Evolutionary conservation across 2,888 invertebrate genomes (phyloP), one percentile per base, ranked within the genome.

Genomic region (Alitta virens): DNA sequence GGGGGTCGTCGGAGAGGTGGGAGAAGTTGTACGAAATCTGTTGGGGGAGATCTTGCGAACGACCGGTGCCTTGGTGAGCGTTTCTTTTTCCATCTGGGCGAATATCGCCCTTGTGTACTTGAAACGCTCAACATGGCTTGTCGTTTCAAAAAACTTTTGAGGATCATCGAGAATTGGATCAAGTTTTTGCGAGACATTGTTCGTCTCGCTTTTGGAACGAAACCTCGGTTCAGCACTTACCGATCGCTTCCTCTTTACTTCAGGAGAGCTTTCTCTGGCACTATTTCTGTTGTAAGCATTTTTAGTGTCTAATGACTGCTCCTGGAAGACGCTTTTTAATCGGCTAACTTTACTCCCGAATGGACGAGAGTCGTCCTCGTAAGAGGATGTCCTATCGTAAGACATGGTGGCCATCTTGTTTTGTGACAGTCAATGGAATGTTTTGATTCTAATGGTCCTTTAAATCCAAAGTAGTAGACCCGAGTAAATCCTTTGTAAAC

Each of bases 91-190:
- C 71, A 81, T 71, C n/a, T 74, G 67, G n/a, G 78, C 78, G 65
- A 80, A 80, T 50, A 80, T 66, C 3, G 77, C 78, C 16, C 78
- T 69, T 0, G 79, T 79, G 66, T 76, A 73, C 59, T 77, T 78
- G 60, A 80, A 80, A 16, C 79, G 66, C 62, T 79, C 74, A 1
- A 79, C 76, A 71, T 80, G 80, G 60, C 71, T 77, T 14, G 75
- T 73, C n/a, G 75, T 56, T 26, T 65, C 63, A 33, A 62, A 65
- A 27, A 57, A 63, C 54, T 62, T 60, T 40, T 57, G 50, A 0
- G 59, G 56, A 24, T 60, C 65, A 12, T 50, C 51, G 1, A 23
- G 27, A 25, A 43, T 54, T 14, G 59, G 55, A 53, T 60, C 57
- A 1, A 54, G n/a, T 2, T 59, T 51, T 25, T 40, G 26, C 56